Evolutionary conservation across 1,140 invertebrate species (phyloP), one percentile per base, ranked within the genome.

Genomic region (Temnothorax nylanderi): DNA sequence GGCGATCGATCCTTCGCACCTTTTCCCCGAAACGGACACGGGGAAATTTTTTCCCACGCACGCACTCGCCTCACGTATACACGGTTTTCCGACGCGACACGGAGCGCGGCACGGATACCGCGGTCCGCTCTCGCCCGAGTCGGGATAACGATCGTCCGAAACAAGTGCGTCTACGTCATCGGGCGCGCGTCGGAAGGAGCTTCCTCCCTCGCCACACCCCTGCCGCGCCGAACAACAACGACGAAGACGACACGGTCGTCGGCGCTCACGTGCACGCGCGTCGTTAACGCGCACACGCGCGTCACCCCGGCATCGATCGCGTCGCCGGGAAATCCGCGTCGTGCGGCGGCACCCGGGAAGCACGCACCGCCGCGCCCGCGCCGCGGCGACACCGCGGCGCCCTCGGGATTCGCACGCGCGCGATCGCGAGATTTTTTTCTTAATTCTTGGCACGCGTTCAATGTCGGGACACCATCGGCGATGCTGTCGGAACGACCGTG

Each of bases 181-280:
- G 56, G 62, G 37, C 76, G 67, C 54, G 56, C 56, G 8, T 54
- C 76, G 65, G 41, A 76, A 86, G 62, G 71, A 76, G 69, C 32
- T 18, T 81, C 62, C 18, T n/a, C 47, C 78, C 26, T 69, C 88
- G 91, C 91, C 91, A 92, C 91, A 92, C 91, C 90, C 90, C 88
- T 87, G 65, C 37, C 64, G 69, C 41, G 69, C 41, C 72, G 62
- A 26, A 26, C 67, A 18, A 56, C 41, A 8, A 7, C 37, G 69
- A 32, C 51, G 13, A 75, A n/a, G 21, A 81, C 41, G 78, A 71
- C 37, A 11, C 65, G 41, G 41, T 1, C 41, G 18, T 32, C 67
- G 51, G 18, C 64, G 64, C 37, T 67, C 60, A 56, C 76, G 47
- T 64, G 21, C 74, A 90, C 81, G 49, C 58, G 69, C 47, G 87